These are phyloP conservation scores for Apamea epomidion DNA, from an alignment of 2,888 invertebrate species.

Conservation along the genomic window DNA sequence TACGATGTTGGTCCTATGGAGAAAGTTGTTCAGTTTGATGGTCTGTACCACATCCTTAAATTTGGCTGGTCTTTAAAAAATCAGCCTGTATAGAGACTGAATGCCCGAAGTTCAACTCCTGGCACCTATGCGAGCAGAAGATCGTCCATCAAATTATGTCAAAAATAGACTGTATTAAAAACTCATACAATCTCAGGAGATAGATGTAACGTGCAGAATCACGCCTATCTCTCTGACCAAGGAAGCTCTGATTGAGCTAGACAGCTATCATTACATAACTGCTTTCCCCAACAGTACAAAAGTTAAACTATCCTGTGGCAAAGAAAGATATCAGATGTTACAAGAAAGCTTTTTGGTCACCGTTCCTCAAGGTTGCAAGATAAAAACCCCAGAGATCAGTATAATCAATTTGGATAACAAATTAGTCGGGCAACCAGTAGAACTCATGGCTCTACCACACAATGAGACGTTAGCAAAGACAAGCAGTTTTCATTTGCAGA, in stretches of 20 bases:
- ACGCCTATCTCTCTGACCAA: constrained; percentile 6
- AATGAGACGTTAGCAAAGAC: neutral
- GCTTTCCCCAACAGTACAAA: constrained; percentile 6
- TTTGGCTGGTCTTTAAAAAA: too few species aligned
- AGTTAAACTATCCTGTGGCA: constrained; percentile 7
- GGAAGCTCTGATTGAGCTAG: constrained; percentile 6
- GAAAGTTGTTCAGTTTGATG: too few species aligned
- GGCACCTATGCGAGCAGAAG: constrained; percentile 4
- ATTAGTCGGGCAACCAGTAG: neutral
- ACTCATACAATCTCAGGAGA: constrained; percentile 9
- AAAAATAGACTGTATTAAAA: constrained; percentile 2
- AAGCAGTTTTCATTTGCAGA: constrained; percentile 11
- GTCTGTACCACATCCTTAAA: too few species aligned
- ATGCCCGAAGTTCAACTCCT: constrained; percentile 11
- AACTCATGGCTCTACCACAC: constrained; percentile 6
- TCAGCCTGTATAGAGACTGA: constrained; percentile 5
- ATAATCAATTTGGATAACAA: constrained; percentile 3
- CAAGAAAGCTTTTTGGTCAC: constrained; percentile 5
- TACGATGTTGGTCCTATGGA: too few species aligned
- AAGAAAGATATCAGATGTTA: constrained; percentile 8
- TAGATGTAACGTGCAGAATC: constrained; percentile 4
- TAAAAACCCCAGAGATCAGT: neutral
- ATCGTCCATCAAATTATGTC: neutral
- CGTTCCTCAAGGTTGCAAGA: constrained; percentile 6
- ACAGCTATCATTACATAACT: constrained; percentile 12